Conservation (phyloP, 2,797 vertebrate species). For the Rhynchonycteris naso region DNA sequence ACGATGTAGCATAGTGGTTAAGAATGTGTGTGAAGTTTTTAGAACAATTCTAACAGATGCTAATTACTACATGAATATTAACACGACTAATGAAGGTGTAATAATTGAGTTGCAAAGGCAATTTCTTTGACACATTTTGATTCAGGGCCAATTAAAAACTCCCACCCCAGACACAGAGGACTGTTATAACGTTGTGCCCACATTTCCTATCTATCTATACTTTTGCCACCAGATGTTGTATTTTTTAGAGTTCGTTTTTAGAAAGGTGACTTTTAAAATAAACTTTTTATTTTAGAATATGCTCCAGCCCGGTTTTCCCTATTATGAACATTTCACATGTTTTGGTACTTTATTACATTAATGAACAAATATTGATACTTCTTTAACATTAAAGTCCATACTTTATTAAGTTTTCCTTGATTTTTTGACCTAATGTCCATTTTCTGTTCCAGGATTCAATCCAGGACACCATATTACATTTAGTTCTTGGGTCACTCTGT, state of each 20-base stretch:
- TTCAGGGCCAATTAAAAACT: background rate
- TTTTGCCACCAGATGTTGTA: background rate
- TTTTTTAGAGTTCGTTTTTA: slow-evolving; percentile 44
- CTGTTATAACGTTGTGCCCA: background rate
- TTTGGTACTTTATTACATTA: background rate
- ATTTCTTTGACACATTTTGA: slow-evolving; percentile 20
- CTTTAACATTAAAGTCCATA: background rate
- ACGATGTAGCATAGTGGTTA: background rate
- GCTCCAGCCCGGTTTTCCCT: background rate
- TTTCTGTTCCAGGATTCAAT: background rate
- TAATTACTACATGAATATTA: background rate
- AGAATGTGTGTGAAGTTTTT: background rate
- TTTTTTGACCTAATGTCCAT: background rate
- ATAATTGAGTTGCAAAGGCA: background rate
- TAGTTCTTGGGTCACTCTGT: background rate
- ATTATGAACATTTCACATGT: background rate
- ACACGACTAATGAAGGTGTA: background rate
- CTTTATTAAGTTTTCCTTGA: background rate
- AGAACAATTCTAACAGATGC: background rate
- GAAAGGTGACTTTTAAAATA: background rate
- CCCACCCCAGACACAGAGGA: background rate
- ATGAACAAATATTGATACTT: background rate
- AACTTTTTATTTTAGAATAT: slow-evolving; percentile 8
- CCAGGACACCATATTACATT: background rate
- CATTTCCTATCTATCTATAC: background rate